Evolutionary conservation across 1,140 invertebrate species (phyloP), one percentile per base, ranked within the genome.

Genomic region (Leucophenga varia): DNA sequence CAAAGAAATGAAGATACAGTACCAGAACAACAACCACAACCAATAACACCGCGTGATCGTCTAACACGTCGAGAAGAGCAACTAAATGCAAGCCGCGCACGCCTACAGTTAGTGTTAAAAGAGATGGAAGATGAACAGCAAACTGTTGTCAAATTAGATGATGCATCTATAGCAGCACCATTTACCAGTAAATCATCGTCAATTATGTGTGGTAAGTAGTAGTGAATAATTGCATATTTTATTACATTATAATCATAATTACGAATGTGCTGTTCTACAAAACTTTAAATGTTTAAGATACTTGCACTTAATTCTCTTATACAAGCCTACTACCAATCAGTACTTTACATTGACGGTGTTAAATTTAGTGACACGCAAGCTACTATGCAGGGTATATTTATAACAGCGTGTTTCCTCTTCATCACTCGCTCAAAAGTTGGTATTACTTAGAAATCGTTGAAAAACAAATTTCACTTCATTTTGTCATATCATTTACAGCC

Each of bases 271-370:
- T 18, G 57, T 49, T 58, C 49, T 54, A 99, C 96, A 1, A 99
- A 97, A 0, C 79, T 99, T 31, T 97, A 99, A 78, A 99, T 99
- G 97, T 99, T 99, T 76, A 99, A 99, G 82, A 99, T 99, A 57
- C 79, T 99, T 28, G 97, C 97, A 0, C 76, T 99, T n/a, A 99
- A 99, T 78, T 96, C 97, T 0, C 81, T 99, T 1, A 93, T 99
- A 46, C 79, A 97, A 31, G 97, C 97, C 0, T 99, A 99, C 80
- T 95, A 93, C 74, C 96, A 99, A 77, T 98, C 95, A 18, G 97
- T 99, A 7, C 80, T 99, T 1, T 99, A 99, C 74, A 82, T 99
- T 49, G 95, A 98, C 77, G 96, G 96, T 18, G 92, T 99, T 41
- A 98, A 97, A 77, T 95, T 98, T 60, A 96, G 93, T 68, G 97